These are phyloP conservation scores for Hyperopisus bebe DNA, from an alignment of 2,113 vertebrate species.

Conservation along the genomic window DNA sequence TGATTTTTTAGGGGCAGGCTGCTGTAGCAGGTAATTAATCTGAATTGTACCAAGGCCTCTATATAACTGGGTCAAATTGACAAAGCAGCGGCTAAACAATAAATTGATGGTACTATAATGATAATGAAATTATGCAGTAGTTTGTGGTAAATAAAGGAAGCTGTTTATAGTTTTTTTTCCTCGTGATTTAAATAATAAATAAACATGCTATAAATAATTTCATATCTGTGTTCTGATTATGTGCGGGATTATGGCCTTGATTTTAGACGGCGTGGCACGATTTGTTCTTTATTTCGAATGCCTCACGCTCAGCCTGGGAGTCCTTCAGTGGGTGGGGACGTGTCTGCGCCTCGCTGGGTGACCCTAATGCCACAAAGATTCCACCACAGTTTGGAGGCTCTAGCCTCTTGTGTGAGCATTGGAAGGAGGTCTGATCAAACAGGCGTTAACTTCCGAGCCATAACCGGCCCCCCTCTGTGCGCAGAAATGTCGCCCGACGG, in stretches of 20 bases:
- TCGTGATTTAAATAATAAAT: background rate
- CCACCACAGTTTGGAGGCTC: background rate
- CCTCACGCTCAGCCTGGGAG: background rate
- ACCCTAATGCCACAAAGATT: background rate
- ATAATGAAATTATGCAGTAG: background rate
- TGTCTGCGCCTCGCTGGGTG: background rate
- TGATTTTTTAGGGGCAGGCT: background rate
- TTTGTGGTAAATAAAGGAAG: background rate
- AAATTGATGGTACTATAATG: background rate
- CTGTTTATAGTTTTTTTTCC: background rate
- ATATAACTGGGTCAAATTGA: constrained; percentile 3
- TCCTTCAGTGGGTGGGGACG: background rate
- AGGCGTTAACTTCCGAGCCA: background rate
- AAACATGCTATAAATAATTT: background rate
- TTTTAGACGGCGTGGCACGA: background rate
- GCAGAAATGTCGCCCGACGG: background rate
- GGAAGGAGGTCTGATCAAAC: constrained; percentile 5
- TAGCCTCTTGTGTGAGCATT: background rate
- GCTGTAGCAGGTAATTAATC: background rate
- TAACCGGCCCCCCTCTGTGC: background rate
- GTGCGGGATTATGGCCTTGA: background rate
- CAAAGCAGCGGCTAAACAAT: background rate
- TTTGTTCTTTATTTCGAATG: background rate
- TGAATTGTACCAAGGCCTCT: background rate
- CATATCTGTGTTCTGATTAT: background rate